Evolutionary conservation across 2,888 invertebrate genomes (phyloP), one percentile per base, ranked within the genome.

Genomic region (Acheta domesticus): DNA sequence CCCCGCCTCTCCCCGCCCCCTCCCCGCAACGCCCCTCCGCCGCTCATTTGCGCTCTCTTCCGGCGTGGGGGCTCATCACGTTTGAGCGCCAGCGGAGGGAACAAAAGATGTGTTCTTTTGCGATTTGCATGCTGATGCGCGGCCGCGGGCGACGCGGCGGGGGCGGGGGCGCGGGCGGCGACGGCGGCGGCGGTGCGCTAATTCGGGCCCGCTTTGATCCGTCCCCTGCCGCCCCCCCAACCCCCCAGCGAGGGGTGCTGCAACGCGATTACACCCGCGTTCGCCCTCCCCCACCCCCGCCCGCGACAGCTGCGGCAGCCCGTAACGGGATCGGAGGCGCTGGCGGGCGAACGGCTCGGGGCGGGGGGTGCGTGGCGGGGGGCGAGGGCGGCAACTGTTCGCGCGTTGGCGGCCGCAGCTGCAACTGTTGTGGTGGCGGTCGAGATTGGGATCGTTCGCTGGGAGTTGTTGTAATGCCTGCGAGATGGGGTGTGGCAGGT

Each of bases 21-120:
- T n/a, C 62, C 8, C 14, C n/a, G n/a, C n/a, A n/a, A n/a, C n/a
- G n/a, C 62, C 62, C n/a, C 62, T n/a, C 62, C 8, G 3, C 62
- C n/a, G 14, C 62, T 62, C 62, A 62, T 62, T 62, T 62, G 62
- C n/a, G 14, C 62, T 62, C n/a, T 14, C 62, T 62, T 62, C 62
- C 62, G 62, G 62, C 62, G n/a, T n/a, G n/a, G 62, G 62, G 62
- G 62, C 62, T 62, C 62, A 62, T 62, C 62, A 62, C 62, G 62
- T 62, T 62, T 62, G 62, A 62, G 62, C 62, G 62, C 62, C n/a
- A 62, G 62, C 62, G 62, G 62, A 19, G 62, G 62, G 62, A 62
- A 62, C 62, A 62, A 62, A 62, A 62, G 62, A 62, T 62, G 62
- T 62, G 62, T 62, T 62, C 62, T 62, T 62, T 62, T 62, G 62